A percentile compares a stretch with the other conserved stretches of the same genome.
Evolutionary conservation across 1,140 invertebrate species (phyloP).

Genomic region (Euura saliciscinereae): DNA sequence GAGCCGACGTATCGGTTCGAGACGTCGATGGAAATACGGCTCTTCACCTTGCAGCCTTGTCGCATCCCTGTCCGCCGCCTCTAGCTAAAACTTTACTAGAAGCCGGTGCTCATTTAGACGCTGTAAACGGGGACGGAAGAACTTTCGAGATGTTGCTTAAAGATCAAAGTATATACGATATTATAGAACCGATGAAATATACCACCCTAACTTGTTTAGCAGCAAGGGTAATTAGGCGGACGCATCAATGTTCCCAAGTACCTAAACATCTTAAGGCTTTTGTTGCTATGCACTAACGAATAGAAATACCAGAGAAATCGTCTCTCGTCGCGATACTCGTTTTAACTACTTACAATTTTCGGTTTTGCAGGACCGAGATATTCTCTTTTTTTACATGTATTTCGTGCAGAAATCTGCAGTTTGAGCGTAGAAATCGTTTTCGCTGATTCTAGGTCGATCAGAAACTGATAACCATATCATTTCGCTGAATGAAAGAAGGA

Average conservation of each 20-base stretch:
- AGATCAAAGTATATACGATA: conserved; percentile 65
- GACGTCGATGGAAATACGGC: conserved; percentile 84
- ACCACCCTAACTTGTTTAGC: conserved; percentile 82
- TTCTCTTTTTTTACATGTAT: background rate
- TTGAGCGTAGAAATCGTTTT: background rate
- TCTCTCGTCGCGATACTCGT: background rate
- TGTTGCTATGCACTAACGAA: conserved; percentile 59
- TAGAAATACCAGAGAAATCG: conserved; percentile 1
- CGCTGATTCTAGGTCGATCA: background rate
- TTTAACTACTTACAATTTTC: background rate
- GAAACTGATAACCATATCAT: background rate
- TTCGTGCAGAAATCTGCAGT: conserved; percentile 4
- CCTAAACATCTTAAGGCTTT: conserved; percentile 63
- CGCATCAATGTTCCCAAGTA: conserved; percentile 59
- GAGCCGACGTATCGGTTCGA: conserved; percentile 76
- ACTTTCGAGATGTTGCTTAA: conserved; percentile 76
- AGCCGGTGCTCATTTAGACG: conserved; percentile 85
- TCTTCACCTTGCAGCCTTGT: conserved; percentile 75
- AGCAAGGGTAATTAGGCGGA: conserved; percentile 70
- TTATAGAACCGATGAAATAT: conserved; percentile 81
- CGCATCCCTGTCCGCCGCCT: conserved; percentile 67
- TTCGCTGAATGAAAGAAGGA: background rate
- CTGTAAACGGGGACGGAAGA: conserved; percentile 79
- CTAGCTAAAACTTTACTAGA: conserved; percentile 75
- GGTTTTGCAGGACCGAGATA: background rate